Evolutionary conservation across 37 sponge, comb jelly and placozoan genomes (phyloP), one percentile per base, ranked within the genome.

Genomic region (Sycon ciliatum): DNA sequence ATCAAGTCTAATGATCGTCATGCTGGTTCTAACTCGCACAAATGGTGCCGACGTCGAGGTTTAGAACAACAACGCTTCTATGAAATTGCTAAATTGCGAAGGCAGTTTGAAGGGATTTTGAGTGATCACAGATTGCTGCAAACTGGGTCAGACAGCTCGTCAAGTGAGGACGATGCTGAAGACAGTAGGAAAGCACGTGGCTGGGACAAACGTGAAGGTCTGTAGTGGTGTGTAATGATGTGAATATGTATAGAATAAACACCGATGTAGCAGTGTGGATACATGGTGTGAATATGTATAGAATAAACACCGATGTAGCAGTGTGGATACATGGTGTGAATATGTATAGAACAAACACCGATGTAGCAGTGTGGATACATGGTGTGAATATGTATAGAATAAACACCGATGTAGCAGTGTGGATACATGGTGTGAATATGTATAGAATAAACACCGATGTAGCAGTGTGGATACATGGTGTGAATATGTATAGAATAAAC

Each of bases 61-160:
- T 52, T 94, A 22, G 90, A 94, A 57, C 81, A 94, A 68, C 95
- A 94, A 67, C 74, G 90, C 39, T 76, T 94, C 18, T 94, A 86
- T 62, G 95, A 94, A 69, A 94, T 94, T 78, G 73, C 84, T n/a
- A 94, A 94, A 76, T 79, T 94, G 30, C 56, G 81, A 37, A 49
- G 81, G 32, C 95, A 94, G 76, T 94, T 94, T 55, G 74, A 79
- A 64, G 80, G 89, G 34, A 86, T 94, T 32, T 80, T 94, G 0
- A 78, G 70, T 1, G 56, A 49, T 35, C 72, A 71, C n/a, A n/a
- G n/a, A n/a, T n/a, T n/a, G n/a, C n/a, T n/a, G n/a, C n/a, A n/a
- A n/a, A n/a, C n/a, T n/a, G n/a, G n/a, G n/a, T n/a, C n/a, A n/a
- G n/a, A n/a, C n/a, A n/a, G n/a, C n/a, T n/a, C n/a, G n/a, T n/a